Evolutionary conservation across 2,797 vertebrate species (phyloP).

Genomic region (Poeciliopsis gracilis): DNA sequence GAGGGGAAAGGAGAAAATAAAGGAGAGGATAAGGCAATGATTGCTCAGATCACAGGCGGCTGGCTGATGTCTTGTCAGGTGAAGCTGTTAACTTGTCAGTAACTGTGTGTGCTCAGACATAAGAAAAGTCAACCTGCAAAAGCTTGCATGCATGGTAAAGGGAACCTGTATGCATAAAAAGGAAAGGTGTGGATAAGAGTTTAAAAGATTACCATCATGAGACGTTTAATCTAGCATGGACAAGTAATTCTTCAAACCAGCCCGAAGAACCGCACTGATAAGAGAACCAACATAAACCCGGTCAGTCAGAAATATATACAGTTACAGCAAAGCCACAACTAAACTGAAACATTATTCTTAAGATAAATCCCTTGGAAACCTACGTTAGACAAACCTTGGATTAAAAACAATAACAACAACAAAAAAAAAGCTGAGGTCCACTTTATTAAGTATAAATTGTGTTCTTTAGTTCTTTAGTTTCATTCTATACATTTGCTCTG

Average conservation of each 20-base stretch:
- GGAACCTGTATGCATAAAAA: background rate
- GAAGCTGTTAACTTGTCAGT: slow-evolving; percentile 49
- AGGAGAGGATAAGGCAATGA: slow-evolving; percentile 37
- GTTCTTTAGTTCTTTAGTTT: too few species aligned
- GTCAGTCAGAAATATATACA: background rate
- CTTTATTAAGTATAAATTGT: background rate
- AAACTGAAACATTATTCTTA: background rate
- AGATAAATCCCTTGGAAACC: background rate
- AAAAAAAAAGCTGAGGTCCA: background rate
- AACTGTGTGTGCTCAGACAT: slow-evolving; percentile 4
- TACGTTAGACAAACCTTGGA: background rate
- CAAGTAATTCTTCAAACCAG: too few species aligned
- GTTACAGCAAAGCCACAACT: background rate
- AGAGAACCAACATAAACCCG: background rate
- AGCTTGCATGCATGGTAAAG: background rate
- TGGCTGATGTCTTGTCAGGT: slow-evolving; percentile 42
- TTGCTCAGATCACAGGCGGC: slow-evolving; percentile 36
- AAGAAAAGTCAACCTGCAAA: slow-evolving; percentile 6
- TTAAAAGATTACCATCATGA: background rate
- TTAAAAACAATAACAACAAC: background rate
- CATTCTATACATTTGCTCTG: too few species aligned
- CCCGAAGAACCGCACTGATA: background rate
- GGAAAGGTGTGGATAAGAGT: background rate
- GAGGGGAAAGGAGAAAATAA: slow-evolving; percentile 10
- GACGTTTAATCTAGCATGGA: background rate